These are phyloP conservation scores for Sicus ferrugineus DNA, from an alignment of 2,888 invertebrate genomes.

Conservation along the genomic window DNA sequence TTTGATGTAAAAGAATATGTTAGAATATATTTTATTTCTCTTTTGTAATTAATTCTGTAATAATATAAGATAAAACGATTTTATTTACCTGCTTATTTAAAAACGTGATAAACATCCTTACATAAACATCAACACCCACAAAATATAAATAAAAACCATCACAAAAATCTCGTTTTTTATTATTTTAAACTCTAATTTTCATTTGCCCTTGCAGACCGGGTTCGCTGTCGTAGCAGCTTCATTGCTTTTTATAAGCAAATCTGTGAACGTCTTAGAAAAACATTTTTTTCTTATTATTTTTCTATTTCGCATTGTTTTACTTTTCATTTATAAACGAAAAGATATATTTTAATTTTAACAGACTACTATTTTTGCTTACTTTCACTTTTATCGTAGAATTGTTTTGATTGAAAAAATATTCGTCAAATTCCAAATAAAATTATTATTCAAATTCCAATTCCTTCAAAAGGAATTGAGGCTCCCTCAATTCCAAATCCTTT, in stretches of 20 bases:
- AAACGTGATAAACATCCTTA: conserved; percentile 6
- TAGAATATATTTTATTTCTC: neutral
- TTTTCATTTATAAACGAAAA: no score
- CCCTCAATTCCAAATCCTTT: no score
- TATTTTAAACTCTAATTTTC: conserved; percentile 25
- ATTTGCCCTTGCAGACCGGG: conserved; percentile 28
- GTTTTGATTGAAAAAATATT: no score
- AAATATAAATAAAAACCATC: conserved; percentile 39
- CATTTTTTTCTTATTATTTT: neutral
- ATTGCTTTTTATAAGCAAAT: no score
- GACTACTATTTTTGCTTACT: no score
- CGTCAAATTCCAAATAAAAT: no score
- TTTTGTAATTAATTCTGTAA: conserved; percentile 1
- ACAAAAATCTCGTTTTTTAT: conserved; percentile 47
- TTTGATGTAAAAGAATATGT: neutral
- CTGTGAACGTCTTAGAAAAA: no score
- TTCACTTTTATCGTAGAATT: no score
- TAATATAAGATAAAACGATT: neutral
- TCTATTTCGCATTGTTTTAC: no score
- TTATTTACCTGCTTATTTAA: conserved; percentile 9
- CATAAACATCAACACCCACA: conserved; percentile 36
- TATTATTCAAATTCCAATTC: no score
- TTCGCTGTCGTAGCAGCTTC: neutral
- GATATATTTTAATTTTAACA: no score
- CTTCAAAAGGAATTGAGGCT: no score